Evolutionary conservation across 2,888 invertebrate species (phyloP), one percentile per base, ranked within the genome.

Genomic region (Drosophila austrosaltans): DNA sequence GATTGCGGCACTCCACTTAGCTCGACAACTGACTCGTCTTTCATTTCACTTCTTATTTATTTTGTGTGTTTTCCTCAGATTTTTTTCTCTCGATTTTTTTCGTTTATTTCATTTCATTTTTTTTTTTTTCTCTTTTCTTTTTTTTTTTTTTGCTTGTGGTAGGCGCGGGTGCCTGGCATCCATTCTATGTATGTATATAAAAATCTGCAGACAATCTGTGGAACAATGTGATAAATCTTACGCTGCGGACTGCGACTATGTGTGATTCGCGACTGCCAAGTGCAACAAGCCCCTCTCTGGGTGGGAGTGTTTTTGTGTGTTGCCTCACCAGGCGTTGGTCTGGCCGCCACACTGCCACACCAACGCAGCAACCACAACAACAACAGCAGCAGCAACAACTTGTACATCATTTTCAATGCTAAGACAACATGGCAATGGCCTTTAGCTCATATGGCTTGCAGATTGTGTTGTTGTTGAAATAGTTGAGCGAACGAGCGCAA

Each of bases 141-240:
- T 59, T 22, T 63, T 60, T 71, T 63, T 59, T 59, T 22, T 63
- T 60, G 58, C 61, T 68, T 84, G 81, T 77, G 85, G 82, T 82
- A 82, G 83, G 84, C 80, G 83, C 83, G 86, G 86, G 86, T 84
- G 84, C 84, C 77, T 39, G 74, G 73, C 80, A 54, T 67, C 63
- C 79, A 76, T 69, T 72, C 69, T 61, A 32, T 48, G 30, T 61
- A 32, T 48, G 30, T 68, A 63, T 57, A 65, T 66, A 53, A 76
- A 76, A 78, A 85, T 87, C 85, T 87, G 86, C 87, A 86, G 86
- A 86, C 89, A 86, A 86, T 86, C 86, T 86, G 89, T 89, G 81
- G 83, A 89, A 90, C 89, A 89, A 90, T 89, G 90, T 89, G 90
- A 89, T 89, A 89, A 89, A 89, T 89, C 89, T 89, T 89, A 75